These are phyloP conservation scores for Choloepus hoffmanni DNA, from an alignment of 2,113 vertebrate species.

Conservation along the genomic window DNA sequence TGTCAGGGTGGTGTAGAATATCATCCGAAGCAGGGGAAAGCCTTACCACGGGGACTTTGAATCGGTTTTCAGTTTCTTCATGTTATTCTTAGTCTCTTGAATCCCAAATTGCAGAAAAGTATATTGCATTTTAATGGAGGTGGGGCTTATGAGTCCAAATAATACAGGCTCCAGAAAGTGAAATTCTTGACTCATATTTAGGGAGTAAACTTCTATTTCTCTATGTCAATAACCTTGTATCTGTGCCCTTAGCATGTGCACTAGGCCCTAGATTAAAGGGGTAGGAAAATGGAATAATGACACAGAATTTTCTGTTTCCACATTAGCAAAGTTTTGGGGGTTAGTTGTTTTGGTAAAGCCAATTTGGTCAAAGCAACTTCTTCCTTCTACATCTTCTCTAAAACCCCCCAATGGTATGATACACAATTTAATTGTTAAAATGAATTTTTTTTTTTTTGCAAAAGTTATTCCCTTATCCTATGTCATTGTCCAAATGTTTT, in stretches of 20 bases:
- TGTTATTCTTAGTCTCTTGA: neutral
- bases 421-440: neutral
- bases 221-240: neutral
- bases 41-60: neutral
- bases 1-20: neutral
- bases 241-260: neutral
- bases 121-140: neutral
- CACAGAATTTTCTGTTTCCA: neutral
- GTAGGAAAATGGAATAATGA: neutral
- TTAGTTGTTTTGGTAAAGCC: neutral
- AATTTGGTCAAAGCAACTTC: neutral
- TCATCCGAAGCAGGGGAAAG: neutral
- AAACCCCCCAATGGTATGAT: neutral
- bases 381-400: neutral
- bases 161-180: neutral
- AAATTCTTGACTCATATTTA: neutral
- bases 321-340: neutral
- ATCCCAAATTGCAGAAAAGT: neutral
- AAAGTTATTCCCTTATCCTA: neutral
- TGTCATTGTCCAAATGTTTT: neutral
- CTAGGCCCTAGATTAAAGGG: neutral
- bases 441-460: too few relatives aligned
- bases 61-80: constrained; percentile 65
- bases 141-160: neutral
- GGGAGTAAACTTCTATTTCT: neutral